Evolutionary conservation across 1,140 invertebrate genomes (phyloP), one percentile per base, ranked within the genome.

Genomic region (Drosophila miranda): DNA sequence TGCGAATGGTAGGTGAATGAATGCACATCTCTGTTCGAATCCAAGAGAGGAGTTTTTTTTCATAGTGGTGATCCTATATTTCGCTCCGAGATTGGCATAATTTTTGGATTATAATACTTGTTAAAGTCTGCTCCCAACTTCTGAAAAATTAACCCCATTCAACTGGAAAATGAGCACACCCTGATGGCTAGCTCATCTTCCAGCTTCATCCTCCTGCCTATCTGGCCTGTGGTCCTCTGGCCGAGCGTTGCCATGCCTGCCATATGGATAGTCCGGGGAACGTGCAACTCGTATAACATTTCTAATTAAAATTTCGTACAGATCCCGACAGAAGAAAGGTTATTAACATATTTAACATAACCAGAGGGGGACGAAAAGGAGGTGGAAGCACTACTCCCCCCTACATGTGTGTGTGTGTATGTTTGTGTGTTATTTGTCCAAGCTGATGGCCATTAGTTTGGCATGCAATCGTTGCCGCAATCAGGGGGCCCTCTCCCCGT

Each of bases 281-380:
- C 75, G 71, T 83, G 71, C 75, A 78, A 68, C 80, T 63, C 79
- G 79, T 84, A 77, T 81, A 86, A 86, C 82, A 86, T 87, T 86
- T 86, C 82, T 86, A 86, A 86, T 86, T 86, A 86, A 86, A 86
- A 86, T 86, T 81, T 84, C 63, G 82, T 72, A 54, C 53, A 61
- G 50, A 19, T 38, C 50, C 30, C 48, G 23, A 49, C 9, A 34
- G 19, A 52, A 69, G 60, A 75, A 68, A 51, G 75, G 82, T 87
- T 86, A 86, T 86, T 86, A 87, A 86, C 82, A 86, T 86, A 81
- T 87, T 87, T 82, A 75, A 68, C 82, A 75, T 81, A 86, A 81
- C 73, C 41, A 34, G 50, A 19, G 30, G 19, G 19, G 2, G 19
- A 2, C 3, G 30, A 8, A 30, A 26, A 75, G 72, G 73, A 70